These are phyloP conservation scores for Malurus elegans DNA, from an alignment of 2,113 vertebrate genomes.

Conservation along the genomic window DNA sequence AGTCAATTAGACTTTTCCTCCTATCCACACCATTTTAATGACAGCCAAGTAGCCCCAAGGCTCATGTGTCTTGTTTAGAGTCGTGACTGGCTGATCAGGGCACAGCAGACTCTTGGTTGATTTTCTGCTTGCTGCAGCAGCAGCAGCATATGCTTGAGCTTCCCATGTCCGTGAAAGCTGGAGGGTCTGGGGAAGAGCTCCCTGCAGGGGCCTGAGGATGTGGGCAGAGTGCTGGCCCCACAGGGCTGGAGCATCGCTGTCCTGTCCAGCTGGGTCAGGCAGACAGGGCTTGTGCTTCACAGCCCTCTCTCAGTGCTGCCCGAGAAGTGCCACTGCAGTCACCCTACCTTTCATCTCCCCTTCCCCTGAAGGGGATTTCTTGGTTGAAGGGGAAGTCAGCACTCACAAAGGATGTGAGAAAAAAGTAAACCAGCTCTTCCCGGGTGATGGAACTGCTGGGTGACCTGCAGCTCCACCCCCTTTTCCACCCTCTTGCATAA, in stretches of 20 bases:
- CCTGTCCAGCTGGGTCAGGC: neutral
- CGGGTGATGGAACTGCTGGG: neutral
- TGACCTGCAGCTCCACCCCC: neutral
- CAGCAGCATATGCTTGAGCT: neutral
- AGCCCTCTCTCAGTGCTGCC: neutral
- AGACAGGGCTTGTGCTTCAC: neutral
- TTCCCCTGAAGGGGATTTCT: neutral
- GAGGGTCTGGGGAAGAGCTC: neutral
- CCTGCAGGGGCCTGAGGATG: neutral
- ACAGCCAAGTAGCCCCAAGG: constrained; percentile 16
- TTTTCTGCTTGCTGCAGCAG: neutral
- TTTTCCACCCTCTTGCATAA: neutral
- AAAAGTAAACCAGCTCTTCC: neutral
- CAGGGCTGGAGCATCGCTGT: neutral
- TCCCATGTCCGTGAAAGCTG: fast-evolving
- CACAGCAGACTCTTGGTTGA: neutral
- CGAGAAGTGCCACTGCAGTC: neutral
- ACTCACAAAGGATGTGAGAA: neutral
- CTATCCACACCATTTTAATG: constrained; percentile 36
- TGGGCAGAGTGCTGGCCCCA: neutral
- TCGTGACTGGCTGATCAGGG: fast-evolving
- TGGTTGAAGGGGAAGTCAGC: neutral
- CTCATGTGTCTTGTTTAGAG: neutral
- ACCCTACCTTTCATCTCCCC: neutral
- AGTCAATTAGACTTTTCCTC: constrained; percentile 55